Percentiles rank a stretch among this genome's conserved stretches.
These are phyloP conservation scores for Tricholaema leucomelas DNA, from an alignment of 2,113 vertebrate species.

Conservation along the genomic window DNA sequence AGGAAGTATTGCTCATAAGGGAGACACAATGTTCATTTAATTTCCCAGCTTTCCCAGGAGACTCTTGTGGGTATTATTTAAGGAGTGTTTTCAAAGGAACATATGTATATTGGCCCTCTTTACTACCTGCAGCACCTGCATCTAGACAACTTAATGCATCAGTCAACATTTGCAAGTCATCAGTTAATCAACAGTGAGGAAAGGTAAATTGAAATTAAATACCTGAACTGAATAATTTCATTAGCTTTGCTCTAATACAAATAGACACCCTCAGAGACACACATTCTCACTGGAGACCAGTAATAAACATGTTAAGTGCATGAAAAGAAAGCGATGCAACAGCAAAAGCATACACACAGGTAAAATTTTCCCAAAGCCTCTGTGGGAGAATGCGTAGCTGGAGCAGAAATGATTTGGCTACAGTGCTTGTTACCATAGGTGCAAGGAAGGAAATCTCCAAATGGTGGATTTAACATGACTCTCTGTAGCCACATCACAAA, in stretches of 20 bases:
- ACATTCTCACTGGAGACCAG: conserved; percentile 33
- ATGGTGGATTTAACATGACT: conserved; percentile 54
- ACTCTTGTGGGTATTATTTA: conserved; percentile 7
- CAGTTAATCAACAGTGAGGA: conserved; percentile 28
- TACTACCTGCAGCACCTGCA: neutral
- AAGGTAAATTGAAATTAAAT: conserved; percentile 22
- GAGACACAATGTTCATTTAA: conserved; percentile 42
- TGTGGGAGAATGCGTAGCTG: conserved; percentile 3
- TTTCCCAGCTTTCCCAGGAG: conserved; percentile 50
- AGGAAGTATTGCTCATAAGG: conserved; percentile 61
- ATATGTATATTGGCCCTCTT: neutral
- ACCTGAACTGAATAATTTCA: conserved; percentile 7
- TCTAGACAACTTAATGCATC: conserved; percentile 6
- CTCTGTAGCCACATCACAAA: conserved; percentile 74
- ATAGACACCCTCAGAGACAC: conserved; percentile 22
- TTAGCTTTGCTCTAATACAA: conserved; percentile 41
- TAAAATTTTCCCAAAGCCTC: conserved; percentile 63
- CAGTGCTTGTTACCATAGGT: conserved; percentile 8
- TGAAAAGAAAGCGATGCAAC: conserved; percentile 61
- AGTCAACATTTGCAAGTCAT: conserved; percentile 52
- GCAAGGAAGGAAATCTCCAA: conserved; percentile 81
- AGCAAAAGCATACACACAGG: conserved; percentile 21
- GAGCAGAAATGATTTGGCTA: conserved; percentile 55
- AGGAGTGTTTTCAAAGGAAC: conserved; percentile 20
- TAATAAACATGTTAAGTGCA: conserved; percentile 56